Evolutionary conservation across 1,140 invertebrate species (phyloP), one percentile per base, ranked within the genome.

Genomic region (Muscidifurax raptorellus): DNA sequence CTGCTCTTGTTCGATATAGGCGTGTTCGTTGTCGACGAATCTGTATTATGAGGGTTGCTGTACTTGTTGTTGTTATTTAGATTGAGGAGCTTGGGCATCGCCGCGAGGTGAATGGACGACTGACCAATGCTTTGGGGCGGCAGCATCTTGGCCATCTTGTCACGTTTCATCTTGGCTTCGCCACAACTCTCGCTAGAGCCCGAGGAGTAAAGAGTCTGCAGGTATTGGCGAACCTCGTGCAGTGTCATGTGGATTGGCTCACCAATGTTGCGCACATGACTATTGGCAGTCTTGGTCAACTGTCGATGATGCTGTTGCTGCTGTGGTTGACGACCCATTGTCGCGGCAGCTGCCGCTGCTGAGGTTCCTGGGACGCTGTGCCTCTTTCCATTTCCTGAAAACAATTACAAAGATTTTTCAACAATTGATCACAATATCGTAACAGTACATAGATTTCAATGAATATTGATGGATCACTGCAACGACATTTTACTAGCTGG

Each of bases 191-290:
- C 90, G 75, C 93, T 94, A 44, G 91, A 94, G 80, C 94, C 94
- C 28, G 95, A 95, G 9, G 96, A 96, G 89, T 97, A 97, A 22
- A 97, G 91, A 1, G 96, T 96, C 82, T 97, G 96, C 85, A 97
- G 93, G 91, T 97, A 97, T 88, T 96, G 95, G 86, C 96, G 94
- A 86, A 98, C 97, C 92, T 98, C 97, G 84, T 97, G 96, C 27
- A 98, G 91, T 13, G 97, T 97, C 95, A 98, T 96, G 89, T 97
- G 97, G 82, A 97, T 95, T 1, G 97, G 97, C 88, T 97, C 97
- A 79, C 92, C 90, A 71, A 92, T 90, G 79, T 92, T 90, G 66
- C 92, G 90, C 1, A 85, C 75, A 12, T 85, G 84, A 71, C 32
- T 85, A 22, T 85, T 85, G 0, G 80, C 71, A 3, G 74, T 30